Percentiles rank a stretch among this genome's conserved stretches.
phyloP scores from a whole-genome alignment of 2,113 vertebrate genomes.

The Psephotus haematonotus region DNA sequence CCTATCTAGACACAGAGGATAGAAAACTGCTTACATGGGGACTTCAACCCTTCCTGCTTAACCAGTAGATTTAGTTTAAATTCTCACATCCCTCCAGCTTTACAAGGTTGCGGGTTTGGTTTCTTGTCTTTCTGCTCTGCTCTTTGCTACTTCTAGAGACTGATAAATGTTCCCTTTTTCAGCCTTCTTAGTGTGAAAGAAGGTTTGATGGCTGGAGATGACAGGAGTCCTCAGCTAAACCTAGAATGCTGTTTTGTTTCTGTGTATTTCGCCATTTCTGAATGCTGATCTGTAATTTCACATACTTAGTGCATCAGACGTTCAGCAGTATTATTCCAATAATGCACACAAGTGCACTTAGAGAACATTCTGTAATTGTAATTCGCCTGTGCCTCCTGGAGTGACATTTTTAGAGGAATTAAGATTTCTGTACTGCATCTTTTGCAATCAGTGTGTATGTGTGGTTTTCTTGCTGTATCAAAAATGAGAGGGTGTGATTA shows the following conservation, averaged over 20 bases:
- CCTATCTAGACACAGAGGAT: accelerated
- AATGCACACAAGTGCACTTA: not conserved
- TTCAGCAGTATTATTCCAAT: not conserved
- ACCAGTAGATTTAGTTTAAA: not conserved
- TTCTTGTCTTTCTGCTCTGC: not conserved
- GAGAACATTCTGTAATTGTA: not conserved
- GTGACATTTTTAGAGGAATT: constrained; percentile 5
- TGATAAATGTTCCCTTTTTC: not conserved
- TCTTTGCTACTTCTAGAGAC: not conserved
- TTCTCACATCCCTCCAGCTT: not conserved
- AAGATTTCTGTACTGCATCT: not conserved
- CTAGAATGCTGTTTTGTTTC: not conserved
- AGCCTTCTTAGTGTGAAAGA: not conserved
- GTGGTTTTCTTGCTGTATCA: not conserved
- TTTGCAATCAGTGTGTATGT: not conserved
- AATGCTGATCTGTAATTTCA: not conserved
- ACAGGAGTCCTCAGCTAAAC: not conserved
- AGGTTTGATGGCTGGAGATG: not conserved
- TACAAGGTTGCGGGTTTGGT: not conserved
- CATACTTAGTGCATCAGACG: not conserved
- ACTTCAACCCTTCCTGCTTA: not conserved
- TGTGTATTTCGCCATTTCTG: not conserved
- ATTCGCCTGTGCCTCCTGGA: not conserved
- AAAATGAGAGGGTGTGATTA: constrained; percentile 28
- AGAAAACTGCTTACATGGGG: not conserved